Conservation (phyloP, 2,113 vertebrate genomes). For the Xiphophorus couchianus region DNA sequence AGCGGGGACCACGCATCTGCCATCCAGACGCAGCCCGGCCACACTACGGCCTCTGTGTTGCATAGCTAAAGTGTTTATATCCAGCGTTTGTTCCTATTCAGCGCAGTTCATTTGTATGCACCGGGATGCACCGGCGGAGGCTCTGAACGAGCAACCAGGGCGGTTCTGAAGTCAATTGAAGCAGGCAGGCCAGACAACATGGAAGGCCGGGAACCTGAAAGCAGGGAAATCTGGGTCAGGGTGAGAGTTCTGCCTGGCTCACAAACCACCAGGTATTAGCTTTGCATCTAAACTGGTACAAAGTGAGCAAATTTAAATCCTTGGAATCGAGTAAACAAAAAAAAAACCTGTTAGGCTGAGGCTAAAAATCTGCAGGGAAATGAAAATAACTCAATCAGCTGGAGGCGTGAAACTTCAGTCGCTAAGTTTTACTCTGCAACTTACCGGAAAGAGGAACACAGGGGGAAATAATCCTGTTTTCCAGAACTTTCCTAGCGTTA, state of each 20-base stretch:
- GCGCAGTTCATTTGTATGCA: slow-evolving; percentile 79
- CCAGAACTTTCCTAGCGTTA: slow-evolving; percentile 55
- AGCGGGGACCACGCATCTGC: slow-evolving; percentile 18
- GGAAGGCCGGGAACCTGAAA: slow-evolving; percentile 59
- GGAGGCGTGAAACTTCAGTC: slow-evolving; percentile 19
- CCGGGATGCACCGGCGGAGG: slow-evolving; percentile 56
- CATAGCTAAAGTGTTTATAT: slow-evolving; percentile 70
- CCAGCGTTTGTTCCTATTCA: slow-evolving; percentile 78
- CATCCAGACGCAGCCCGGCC: slow-evolving; percentile 44
- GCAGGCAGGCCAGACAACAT: slow-evolving; percentile 67
- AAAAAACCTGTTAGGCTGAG: slow-evolving; percentile 39
- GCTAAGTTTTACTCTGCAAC: slow-evolving; percentile 4
- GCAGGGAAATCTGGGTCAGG: slow-evolving; percentile 49
- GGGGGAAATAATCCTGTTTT: slow-evolving; percentile 63
- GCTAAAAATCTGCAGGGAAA: slow-evolving; percentile 32
- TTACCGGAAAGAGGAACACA: slow-evolving; percentile 29
- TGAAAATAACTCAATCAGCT: slow-evolving; percentile 37
- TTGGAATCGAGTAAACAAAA: slow-evolving; percentile 33
- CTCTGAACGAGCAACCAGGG: slow-evolving; percentile 74
- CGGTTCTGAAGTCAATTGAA: slow-evolving; percentile 68
- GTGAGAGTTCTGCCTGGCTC: slow-evolving; percentile 48
- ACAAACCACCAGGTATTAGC: slow-evolving; percentile 32
- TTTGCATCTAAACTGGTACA: slow-evolving; percentile 51
- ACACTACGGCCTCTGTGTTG: slow-evolving; percentile 11
- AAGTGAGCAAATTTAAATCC: slow-evolving; percentile 45